Evolutionary conservation across 35 echinoderm and acorn worm genomes (phyloP), one percentile per base, ranked within the genome.

Genomic region (Ophiothrix spiculata): DNA sequence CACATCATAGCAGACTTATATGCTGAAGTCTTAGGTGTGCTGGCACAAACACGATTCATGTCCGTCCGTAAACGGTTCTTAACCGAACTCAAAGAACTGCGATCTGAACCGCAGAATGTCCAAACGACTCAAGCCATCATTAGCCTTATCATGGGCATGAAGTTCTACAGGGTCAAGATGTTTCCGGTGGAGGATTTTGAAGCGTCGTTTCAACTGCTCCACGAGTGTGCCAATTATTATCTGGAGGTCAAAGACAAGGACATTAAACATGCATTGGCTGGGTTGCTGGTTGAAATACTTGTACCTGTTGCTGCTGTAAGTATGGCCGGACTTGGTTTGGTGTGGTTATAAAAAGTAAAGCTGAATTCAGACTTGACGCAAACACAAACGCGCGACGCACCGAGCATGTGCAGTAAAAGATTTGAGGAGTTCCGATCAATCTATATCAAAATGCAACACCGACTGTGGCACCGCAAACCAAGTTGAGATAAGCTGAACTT

Each of bases 201-300:
- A 35, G 56, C 78, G 6, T 99, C 92, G 31, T 99, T 94, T 45
- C 86, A 91, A 76, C 74, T 99, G 40, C 90, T 99, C 12, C 92
- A 99, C 46, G 91, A 99, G 39, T 99, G 92, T 84, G 96, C 96
- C 36, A 93, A 99, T 54, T 99, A 99, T 84, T 99, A 94, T 69
- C 74, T 94, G 45, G 96, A 99, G 32, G 92, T 99, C 6, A 99
- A 99, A 37, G 96, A 99, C 40, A 99, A 99, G 74, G 86, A 90
- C 21, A 99, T 99, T 35, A 99, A 94, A 56, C 92, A 94, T 74
- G 91, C 96, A 19, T 78, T 99, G 41, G 96, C 96, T 78, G 96
- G 96, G 31, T 78, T 99, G 25, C 84, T 99, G 35, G 92, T 99
- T 36, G 92, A 99, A 75, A 94, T 99, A 11, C 86, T 99, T 32